Percentiles rank a stretch among this genome's conserved stretches.
Conservation (phyloP, 2,113 vertebrate species). For the Trogon melanurus region DNA sequence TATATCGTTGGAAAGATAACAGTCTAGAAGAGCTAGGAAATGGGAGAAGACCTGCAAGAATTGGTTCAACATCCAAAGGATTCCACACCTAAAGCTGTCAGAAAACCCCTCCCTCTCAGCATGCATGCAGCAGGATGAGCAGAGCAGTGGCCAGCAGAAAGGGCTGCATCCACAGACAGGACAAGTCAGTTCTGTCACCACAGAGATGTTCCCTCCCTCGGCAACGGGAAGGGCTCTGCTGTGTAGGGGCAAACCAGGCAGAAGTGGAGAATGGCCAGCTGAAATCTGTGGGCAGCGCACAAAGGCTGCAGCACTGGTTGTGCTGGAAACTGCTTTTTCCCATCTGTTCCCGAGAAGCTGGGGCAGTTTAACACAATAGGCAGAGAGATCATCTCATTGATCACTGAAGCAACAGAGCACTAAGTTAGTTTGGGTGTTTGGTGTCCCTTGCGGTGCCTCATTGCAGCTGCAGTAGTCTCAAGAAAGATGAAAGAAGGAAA, state of each 20-base stretch:
- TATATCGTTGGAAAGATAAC: background rate
- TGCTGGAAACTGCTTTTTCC: background rate
- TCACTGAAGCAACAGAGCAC: background rate
- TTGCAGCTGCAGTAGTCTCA: background rate
- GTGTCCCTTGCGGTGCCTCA: background rate
- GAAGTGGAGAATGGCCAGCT: background rate
- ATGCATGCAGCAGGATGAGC: background rate
- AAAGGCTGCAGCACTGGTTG: background rate
- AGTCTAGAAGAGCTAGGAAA: background rate
- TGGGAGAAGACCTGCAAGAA: background rate
- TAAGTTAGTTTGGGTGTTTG: background rate
- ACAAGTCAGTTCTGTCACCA: background rate
- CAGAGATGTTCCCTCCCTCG: background rate
- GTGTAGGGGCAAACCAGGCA: background rate
- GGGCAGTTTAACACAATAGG: background rate
- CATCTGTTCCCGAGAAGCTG: background rate
- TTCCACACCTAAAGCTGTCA: background rate
- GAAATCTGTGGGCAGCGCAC: background rate
- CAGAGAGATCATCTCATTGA: background rate
- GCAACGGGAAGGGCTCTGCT: background rate
- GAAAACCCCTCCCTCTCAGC: rapidly evolving
- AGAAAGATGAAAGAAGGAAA: background rate
- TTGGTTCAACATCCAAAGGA: background rate
- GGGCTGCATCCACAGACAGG: background rate
- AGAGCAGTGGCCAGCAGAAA: background rate